A percentile compares a stretch with the other conserved stretches of the same genome.
phyloP scores from a whole-genome alignment of 2,888 invertebrate genomes.

The Rotaria sp. region DNA sequence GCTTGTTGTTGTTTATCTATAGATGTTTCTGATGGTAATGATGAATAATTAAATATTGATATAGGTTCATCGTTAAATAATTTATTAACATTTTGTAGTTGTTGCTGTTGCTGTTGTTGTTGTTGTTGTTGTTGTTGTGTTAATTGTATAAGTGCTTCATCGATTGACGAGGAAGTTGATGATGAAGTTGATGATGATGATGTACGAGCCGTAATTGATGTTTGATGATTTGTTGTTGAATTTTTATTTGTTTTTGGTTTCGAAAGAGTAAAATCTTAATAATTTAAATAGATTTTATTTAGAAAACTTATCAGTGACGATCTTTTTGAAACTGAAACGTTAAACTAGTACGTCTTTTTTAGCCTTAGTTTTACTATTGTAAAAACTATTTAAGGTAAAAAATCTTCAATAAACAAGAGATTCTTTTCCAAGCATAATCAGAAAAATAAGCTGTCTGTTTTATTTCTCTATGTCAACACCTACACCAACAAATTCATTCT shows the following conservation, averaged over 20 bases:
- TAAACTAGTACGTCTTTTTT: no score
- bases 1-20: not conserved
- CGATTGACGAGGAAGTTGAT: not conserved
- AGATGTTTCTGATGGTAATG: not conserved
- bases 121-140: not conserved
- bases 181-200: not conserved
- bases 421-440: no score
- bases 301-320: no score
- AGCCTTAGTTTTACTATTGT: no score
- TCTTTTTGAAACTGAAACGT: no score
- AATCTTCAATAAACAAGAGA: no score
- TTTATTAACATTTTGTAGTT: not conserved
- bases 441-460: no score
- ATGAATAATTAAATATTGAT: not conserved
- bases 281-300: not conserved
- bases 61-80: not conserved
- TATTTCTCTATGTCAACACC: no score
- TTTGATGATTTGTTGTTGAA: not conserved
- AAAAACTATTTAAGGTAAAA: no score
- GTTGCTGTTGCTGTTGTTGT: not conserved
- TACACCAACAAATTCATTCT: no score
- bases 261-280: not conserved
- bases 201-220: not conserved
- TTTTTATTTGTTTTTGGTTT: not conserved
- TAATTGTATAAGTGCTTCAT: slow-evolving; percentile 1